phyloP scores from a whole-genome alignment of 2,797 vertebrate species.

The Pantherophis vulpinus region DNA sequence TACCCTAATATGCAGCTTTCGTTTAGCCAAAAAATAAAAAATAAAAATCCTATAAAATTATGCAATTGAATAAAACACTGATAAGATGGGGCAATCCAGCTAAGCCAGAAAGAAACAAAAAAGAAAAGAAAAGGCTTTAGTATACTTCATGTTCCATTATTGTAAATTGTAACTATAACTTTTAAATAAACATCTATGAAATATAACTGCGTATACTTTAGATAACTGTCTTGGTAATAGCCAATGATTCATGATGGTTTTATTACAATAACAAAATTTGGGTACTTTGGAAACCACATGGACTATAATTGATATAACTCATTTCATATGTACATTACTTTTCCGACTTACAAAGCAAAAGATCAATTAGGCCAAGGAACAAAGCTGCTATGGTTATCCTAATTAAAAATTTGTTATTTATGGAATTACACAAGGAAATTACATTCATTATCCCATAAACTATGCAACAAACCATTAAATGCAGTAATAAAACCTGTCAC shows the following conservation, averaged over 20 bases:
- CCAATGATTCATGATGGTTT: constrained; percentile 30
- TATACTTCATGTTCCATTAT: constrained; percentile 1
- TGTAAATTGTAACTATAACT: constrained; percentile 9
- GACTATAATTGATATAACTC: constrained; percentile 49
- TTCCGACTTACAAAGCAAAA: constrained; percentile 50
- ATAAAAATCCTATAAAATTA: not conserved
- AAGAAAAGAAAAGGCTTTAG: not conserved
- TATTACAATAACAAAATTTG: constrained; percentile 36
- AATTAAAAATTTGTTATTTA: constrained; percentile 74
- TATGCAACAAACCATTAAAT: constrained; percentile 72
- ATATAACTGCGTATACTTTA: constrained; percentile 9
- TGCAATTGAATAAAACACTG: not conserved
- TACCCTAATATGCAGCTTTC: not conserved
- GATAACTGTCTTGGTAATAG: constrained; percentile 40
- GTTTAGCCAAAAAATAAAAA: not conserved
- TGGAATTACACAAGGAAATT: constrained; percentile 67
- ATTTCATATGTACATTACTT: constrained; percentile 42
- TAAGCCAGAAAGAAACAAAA: not conserved
- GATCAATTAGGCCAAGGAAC: constrained; percentile 54
- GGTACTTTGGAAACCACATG: constrained; percentile 45
- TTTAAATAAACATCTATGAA: not conserved
- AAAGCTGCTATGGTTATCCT: constrained; percentile 62
- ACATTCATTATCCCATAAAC: constrained; percentile 71
- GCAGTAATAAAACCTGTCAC: constrained; percentile 69
- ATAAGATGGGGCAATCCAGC: not conserved